Conservation (phyloP, 2,113 vertebrate species). For the Dipodomys ordii region DNA sequence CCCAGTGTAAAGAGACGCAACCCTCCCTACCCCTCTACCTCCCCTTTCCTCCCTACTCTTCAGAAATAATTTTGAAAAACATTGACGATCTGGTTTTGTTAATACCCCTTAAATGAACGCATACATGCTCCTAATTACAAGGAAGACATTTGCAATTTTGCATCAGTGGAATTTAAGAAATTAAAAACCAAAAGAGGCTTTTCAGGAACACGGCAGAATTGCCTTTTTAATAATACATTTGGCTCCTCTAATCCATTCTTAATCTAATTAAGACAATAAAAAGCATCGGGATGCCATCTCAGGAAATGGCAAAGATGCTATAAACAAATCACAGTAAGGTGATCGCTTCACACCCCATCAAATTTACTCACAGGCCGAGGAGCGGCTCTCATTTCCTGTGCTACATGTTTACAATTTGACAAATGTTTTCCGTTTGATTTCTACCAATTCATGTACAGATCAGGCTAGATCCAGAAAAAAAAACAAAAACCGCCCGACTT, state of each 20-base stretch:
- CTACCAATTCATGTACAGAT: slow-evolving; percentile 24
- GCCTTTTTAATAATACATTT: slow-evolving; percentile 74
- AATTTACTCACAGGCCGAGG: slow-evolving; percentile 65
- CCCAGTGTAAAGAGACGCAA: background rate
- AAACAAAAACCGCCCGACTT: background rate
- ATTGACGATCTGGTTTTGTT: slow-evolving; percentile 51
- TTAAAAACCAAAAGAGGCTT: slow-evolving; percentile 62
- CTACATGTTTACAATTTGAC: slow-evolving; percentile 67
- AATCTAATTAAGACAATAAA: slow-evolving; percentile 79
- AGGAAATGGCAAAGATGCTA: slow-evolving; percentile 64
- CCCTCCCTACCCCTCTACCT: no score
- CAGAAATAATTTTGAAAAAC: slow-evolving; percentile 59
- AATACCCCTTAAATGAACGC: slow-evolving; percentile 48
- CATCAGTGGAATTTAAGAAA: slow-evolving; percentile 62
- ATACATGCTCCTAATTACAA: slow-evolving; percentile 46
- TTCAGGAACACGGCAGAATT: slow-evolving; percentile 70
- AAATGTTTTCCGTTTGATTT: slow-evolving; percentile 60
- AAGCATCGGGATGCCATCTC: slow-evolving; percentile 61
- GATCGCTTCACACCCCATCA: slow-evolving; percentile 75
- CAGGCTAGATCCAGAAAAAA: slow-evolving; percentile 14
- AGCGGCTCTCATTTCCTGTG: slow-evolving; percentile 59
- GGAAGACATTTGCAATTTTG: slow-evolving; percentile 38
- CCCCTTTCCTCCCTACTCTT: slow-evolving; percentile 15
- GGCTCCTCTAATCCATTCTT: slow-evolving; percentile 72
- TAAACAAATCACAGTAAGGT: slow-evolving; percentile 66